Percentiles rank a stretch among this genome's conserved stretches.
These are phyloP conservation scores for Phyto melanocephala DNA, from an alignment of 2,888 invertebrate genomes.

Conservation along the genomic window DNA sequence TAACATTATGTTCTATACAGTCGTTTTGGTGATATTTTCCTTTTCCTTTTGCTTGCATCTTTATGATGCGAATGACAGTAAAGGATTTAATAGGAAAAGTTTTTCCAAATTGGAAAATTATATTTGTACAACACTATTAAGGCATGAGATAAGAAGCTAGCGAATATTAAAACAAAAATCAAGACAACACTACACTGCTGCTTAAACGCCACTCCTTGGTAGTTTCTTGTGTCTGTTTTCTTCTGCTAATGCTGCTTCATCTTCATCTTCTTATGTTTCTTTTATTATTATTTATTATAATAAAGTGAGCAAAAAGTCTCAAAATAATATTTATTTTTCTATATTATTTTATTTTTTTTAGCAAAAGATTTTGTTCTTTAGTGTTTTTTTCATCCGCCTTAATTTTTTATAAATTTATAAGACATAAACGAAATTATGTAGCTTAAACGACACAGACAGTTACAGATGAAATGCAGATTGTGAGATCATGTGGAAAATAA, in stretches of 20 bases:
- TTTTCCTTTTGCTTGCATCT: slow-evolving; percentile 21
- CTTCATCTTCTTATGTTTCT: too few species aligned
- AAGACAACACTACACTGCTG: slow-evolving; percentile 1
- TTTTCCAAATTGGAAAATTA: slow-evolving; percentile 68
- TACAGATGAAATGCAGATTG: slow-evolving; percentile 57
- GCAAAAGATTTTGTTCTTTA: neutral
- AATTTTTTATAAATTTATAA: slow-evolving; percentile 22
- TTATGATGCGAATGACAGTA: slow-evolving; percentile 68
- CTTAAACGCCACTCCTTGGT: neutral
- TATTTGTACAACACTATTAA: slow-evolving; percentile 64
- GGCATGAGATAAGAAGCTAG: slow-evolving; percentile 33
- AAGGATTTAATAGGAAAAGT: slow-evolving; percentile 69
- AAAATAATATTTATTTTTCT: slow-evolving; percentile 40
- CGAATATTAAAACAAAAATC: slow-evolving; percentile 44
- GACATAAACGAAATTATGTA: slow-evolving; percentile 48
- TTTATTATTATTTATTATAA: neutral
- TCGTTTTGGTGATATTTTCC: neutral
- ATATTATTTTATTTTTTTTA: slow-evolving; percentile 27
- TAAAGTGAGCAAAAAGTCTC: neutral
- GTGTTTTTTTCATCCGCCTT: neutral
- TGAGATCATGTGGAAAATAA: slow-evolving; percentile 55
- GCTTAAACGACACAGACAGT: slow-evolving; percentile 49
- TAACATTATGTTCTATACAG: neutral
- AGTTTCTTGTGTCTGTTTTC: neutral
- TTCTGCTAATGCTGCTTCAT: too few species aligned